These are phyloP conservation scores for Drepana arcuata DNA, from an alignment of 1,140 invertebrate genomes.

Conservation along the genomic window DNA sequence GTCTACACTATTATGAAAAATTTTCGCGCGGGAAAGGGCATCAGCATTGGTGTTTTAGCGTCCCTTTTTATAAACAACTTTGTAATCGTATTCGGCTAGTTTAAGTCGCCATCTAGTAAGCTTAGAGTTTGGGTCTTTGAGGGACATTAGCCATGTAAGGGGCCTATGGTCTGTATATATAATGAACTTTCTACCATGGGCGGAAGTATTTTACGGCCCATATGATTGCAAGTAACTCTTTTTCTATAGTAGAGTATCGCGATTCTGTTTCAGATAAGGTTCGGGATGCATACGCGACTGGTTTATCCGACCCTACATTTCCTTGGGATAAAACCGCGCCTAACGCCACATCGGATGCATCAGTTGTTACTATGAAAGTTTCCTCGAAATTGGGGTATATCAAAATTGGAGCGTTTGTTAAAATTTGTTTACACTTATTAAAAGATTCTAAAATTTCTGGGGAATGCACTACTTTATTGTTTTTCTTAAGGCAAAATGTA, in stretches of 20 bases:
- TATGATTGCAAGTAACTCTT: not conserved
- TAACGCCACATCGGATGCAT: not conserved
- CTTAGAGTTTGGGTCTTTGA: too few species aligned
- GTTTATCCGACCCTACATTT: not conserved
- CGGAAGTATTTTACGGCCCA: not conserved
- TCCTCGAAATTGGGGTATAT: not conserved
- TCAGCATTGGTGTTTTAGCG: too few species aligned
- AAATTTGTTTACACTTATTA: not conserved
- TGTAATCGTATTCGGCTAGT: too few species aligned
- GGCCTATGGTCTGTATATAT: too few species aligned
- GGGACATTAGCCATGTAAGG: too few species aligned
- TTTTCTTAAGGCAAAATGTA: not conserved
- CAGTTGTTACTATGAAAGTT: not conserved
- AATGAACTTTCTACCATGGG: too few species aligned
- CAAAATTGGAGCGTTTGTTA: not conserved
- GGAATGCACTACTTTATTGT: not conserved
- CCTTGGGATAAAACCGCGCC: not conserved
- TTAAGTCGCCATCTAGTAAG: too few species aligned
- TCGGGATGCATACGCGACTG: not conserved
- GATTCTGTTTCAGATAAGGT: not conserved
- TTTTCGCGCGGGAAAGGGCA: too few species aligned
- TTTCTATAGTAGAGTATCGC: not conserved
- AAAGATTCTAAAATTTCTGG: too few species aligned
- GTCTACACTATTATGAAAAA: too few species aligned
- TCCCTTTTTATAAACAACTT: too few species aligned